Conservation (phyloP, 1,140 invertebrate genomes). For the Chrysomallon squamiferum region DNA sequence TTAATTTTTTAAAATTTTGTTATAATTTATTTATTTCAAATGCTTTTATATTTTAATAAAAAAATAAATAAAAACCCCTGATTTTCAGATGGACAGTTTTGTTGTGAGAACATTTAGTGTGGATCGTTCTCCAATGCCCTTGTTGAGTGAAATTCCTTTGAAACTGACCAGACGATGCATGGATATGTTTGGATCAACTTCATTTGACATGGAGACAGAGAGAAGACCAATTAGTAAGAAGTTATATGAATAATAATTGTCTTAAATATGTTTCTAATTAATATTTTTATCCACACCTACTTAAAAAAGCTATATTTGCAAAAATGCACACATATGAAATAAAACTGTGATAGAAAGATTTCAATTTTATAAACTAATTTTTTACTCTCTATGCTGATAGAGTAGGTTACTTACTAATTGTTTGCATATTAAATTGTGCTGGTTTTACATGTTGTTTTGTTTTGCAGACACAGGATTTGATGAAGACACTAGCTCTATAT, state of each 20-base stretch:
- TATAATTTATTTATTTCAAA: too few species aligned
- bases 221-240: conserved; percentile 51
- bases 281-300: neutral
- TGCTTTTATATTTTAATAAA: too few species aligned
- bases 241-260: neutral
- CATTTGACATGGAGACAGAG: conserved; percentile 73
- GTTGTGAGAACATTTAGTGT: conserved; percentile 81
- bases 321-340: too few species aligned
- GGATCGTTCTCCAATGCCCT: conserved; percentile 65
- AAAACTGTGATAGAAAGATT: too few species aligned
- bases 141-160: conserved; percentile 74
- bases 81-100: conserved; percentile 77
- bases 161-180: conserved; percentile 82
- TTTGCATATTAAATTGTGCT: too few species aligned
- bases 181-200: conserved; percentile 76
- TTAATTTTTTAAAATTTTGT: too few species aligned
- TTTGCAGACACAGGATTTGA: conserved; percentile 68
- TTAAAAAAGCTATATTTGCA: too few species aligned
- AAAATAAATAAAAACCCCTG: too few species aligned
- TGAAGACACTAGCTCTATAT: conserved; percentile 72
- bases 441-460: neutral
- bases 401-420: too few species aligned
- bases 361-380: too few species aligned
- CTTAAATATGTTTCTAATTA: neutral
- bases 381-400: too few species aligned